phyloP scores from a whole-genome alignment of 1,140 invertebrate species.

The Monochamus saltuarius region DNA sequence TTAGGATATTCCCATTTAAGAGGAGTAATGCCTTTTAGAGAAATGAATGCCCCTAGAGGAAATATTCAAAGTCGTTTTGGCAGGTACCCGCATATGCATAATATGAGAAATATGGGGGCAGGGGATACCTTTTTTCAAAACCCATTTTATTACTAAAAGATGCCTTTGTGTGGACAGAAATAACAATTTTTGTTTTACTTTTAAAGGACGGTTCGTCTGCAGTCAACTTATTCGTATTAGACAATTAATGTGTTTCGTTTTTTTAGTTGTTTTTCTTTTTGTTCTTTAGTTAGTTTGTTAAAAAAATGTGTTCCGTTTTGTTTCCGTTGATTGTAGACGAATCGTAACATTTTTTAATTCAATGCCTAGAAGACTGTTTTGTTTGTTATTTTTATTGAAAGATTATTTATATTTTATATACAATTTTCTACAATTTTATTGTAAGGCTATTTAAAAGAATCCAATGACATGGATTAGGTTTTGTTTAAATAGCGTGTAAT shows the following conservation, averaged over 20 bases:
- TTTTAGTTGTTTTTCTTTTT: slow-evolving; percentile 23
- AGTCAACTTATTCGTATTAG: slow-evolving; percentile 12
- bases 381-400: slow-evolving; percentile 13
- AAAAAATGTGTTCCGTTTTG: slow-evolving; percentile 18
- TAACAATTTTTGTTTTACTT: slow-evolving; percentile 21
- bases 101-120: slow-evolving; percentile 40
- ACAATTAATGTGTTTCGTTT: slow-evolving; percentile 1
- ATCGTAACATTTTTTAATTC: slow-evolving; percentile 10
- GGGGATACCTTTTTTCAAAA: slow-evolving; percentile 40
- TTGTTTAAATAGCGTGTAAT: no score
- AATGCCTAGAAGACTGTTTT: slow-evolving; percentile 21
- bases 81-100: slow-evolving; percentile 27
- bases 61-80: slow-evolving; percentile 34
- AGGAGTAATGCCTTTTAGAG: slow-evolving; percentile 39
- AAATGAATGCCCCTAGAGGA: slow-evolving; percentile 33
- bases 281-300: slow-evolving; percentile 26
- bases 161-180: neutral
- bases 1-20: slow-evolving; percentile 31
- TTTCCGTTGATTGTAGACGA: slow-evolving; percentile 17
- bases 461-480: neutral
- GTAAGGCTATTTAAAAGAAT: slow-evolving; percentile 7
- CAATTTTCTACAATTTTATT: slow-evolving; percentile 16
- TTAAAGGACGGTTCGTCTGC: slow-evolving; percentile 12
- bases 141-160: slow-evolving; percentile 37
- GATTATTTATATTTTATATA: slow-evolving; percentile 20